Percentiles rank a stretch among this genome's conserved stretches.
Conservation (phyloP, 2,797 vertebrate species). For the Gymnodraco acuticeps region DNA sequence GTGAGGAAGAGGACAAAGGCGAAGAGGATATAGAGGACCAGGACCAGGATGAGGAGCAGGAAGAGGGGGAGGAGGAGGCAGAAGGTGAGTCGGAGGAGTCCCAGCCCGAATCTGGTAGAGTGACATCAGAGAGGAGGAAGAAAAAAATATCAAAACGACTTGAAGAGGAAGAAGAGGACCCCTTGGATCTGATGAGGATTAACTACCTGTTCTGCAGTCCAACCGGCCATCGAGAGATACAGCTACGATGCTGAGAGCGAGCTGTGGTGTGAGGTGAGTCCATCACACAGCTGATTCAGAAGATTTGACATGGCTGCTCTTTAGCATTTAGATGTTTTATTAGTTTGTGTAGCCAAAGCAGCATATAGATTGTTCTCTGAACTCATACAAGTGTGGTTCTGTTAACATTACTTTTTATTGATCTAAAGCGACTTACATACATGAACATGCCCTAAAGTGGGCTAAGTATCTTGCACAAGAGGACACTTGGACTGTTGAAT, state of each 20-base stretch:
- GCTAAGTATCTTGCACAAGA: no score
- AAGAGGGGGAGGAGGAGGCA: constrained; percentile 1
- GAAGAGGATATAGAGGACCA: constrained; percentile 72
- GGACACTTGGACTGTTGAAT: no score
- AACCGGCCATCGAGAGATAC: constrained; percentile 87
- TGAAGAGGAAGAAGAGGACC: neutral
- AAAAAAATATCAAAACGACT: rapidly evolving
- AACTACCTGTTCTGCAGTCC: constrained; percentile 83
- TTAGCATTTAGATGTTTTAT: no score
- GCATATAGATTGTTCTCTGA: no score
- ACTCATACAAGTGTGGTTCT: no score
- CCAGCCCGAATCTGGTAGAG: neutral
- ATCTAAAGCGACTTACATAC: no score
- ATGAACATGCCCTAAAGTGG: no score
- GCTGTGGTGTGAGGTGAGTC: constrained; percentile 94
- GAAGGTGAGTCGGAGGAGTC: constrained; percentile 19
- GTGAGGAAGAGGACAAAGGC: constrained; percentile 84
- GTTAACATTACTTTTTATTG: no score
- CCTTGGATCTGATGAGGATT: constrained; percentile 72
- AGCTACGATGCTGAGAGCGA: constrained; percentile 84
- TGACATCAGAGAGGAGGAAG: neutral
- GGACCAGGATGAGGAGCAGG: constrained; percentile 47
- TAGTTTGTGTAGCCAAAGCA: no score
- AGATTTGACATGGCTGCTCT: no score
- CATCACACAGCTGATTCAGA: no score